Base-by-base conservation (phyloP, 2,797 vertebrate genomes). In the Sparidentex hasta region DNA sequence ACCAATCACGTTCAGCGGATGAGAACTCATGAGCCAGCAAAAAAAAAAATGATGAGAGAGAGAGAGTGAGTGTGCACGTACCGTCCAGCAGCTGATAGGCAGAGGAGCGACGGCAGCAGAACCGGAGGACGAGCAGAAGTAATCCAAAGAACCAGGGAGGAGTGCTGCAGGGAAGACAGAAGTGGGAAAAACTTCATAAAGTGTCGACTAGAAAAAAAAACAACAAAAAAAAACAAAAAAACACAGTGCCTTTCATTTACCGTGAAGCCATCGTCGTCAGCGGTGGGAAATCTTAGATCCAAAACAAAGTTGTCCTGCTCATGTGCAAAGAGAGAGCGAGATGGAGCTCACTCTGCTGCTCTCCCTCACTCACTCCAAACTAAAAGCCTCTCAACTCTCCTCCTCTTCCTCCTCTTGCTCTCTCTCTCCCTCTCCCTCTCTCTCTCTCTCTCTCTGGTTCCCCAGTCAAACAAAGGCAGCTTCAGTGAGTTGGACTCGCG, bases 381-480 rank as follows among this genome's bases (percentile, higher is more conserved):
- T 90, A 85, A 88, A 85, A 90, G 70, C 68, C 77, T 86, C 74
- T 66, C 57, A 71, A 33, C 83, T 78, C 77, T 71, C 74, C 71
- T 71, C 57, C 78, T 89, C 72, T 75, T 75, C 80, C 38, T 71
- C 69, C 84, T 80, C 57, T 71, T 70, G 29, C 57, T 59, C 33
- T 11, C 21, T 11, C 74, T 20, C 46, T 3, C 52, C 5, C 71
- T 72, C 54, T 52, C 59, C 5, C 71, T 72, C 54, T 52, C 59
- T n/a, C 76, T 33, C 71, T 21, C 84, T 65, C 88, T 71, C 81
- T 81, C 88, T 78, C 75, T 76, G 82, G 63, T 87, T 88, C 75
- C 75, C 91, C 89, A 93, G 88, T 94, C 94, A 95, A 95, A 98
- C 97, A 97, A 97, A 97, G 96, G 94, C 96, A 92, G 96, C 95